Conservation (phyloP, 2,113 vertebrate species). For the Odontophorus gujanensis region DNA sequence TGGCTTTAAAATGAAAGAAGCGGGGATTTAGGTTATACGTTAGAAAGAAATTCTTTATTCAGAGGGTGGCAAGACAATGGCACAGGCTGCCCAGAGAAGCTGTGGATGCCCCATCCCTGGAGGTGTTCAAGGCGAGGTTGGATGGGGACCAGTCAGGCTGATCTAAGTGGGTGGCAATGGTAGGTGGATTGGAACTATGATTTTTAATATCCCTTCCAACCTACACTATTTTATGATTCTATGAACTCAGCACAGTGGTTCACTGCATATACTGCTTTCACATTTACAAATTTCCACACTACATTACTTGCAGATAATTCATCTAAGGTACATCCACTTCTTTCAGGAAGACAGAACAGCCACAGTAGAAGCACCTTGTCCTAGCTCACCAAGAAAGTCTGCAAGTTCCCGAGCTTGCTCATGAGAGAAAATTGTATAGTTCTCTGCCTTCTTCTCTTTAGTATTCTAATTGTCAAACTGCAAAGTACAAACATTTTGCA, state of each 20-base stretch:
- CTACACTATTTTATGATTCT: too few species aligned
- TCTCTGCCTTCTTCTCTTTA: neutral
- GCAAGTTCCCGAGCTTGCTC: neutral
- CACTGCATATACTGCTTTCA: rapidly evolving
- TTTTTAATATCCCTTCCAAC: too few species aligned
- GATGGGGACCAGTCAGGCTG: too few species aligned
- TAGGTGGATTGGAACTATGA: too few species aligned
- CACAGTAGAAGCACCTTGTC: neutral
- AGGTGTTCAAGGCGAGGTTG: too few species aligned
- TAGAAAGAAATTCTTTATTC: too few species aligned
- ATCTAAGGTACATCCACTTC: neutral
- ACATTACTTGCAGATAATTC: neutral
- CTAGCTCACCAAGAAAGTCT: neutral
- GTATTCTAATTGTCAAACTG: neutral
- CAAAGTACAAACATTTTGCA: neutral
- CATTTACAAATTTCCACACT: neutral
- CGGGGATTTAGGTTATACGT: too few species aligned
- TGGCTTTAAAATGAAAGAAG: too few species aligned
- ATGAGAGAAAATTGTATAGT: neutral
- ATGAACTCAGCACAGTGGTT: neutral
- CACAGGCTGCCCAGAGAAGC: too few species aligned
- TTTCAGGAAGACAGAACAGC: neutral
- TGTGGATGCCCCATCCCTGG: too few species aligned
- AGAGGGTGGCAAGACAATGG: too few species aligned
- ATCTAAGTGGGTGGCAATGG: too few species aligned